Evolutionary conservation across 2,113 vertebrate genomes (phyloP).

Genomic region (Progne subis): DNA sequence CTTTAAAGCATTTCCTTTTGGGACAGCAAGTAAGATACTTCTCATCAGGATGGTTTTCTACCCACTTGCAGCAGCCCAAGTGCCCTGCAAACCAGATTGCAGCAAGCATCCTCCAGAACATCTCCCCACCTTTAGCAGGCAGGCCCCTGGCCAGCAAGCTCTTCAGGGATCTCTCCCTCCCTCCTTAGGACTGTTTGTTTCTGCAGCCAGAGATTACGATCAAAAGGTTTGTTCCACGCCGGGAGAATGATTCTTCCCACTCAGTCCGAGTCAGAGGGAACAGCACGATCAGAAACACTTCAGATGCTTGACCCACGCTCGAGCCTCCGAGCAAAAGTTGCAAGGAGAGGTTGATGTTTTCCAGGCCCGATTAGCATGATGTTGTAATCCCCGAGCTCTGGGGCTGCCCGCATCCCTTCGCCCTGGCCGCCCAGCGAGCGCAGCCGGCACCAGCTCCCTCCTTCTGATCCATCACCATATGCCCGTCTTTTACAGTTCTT

Average conservation of each 20-base stretch:
- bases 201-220: neutral
- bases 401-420: neutral
- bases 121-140: neutral
- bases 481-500: constrained; percentile 78
- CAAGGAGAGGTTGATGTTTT: neutral
- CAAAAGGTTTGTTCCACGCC: neutral
- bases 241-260: neutral
- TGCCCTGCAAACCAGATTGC: neutral
- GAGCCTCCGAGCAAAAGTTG: neutral
- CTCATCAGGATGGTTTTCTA: neutral
- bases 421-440: neutral
- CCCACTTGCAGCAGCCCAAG: neutral
- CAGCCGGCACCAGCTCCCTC: neutral
- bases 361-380: constrained; percentile 22
- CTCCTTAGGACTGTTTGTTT: constrained; percentile 16
- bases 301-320: neutral
- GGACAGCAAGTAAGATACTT: neutral
- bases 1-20: neutral
- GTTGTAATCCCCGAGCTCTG: constrained; percentile 47
- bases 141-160: neutral
- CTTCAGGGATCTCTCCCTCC: neutral
- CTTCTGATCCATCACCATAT: constrained; percentile 64
- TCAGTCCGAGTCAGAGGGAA: neutral
- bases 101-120: neutral
- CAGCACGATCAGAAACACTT: neutral